phyloP scores from a whole-genome alignment of 2,888 invertebrate genomes.

The Cantharis flavilabris region DNA sequence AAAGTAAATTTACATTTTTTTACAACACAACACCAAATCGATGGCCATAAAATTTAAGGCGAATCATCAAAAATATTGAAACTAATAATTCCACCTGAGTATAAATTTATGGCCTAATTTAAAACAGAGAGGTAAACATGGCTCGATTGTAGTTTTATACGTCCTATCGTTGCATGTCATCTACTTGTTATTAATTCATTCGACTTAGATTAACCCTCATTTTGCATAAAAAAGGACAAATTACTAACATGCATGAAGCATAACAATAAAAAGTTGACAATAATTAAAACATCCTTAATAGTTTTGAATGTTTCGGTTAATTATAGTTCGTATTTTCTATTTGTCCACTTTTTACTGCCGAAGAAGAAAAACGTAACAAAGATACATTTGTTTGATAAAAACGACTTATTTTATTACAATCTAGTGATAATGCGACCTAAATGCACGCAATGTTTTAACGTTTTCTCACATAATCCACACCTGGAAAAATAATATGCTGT shows the following conservation, averaged over 20 bases:
- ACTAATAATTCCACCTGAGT: neutral
- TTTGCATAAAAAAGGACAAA: neutral
- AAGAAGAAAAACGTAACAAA: neutral
- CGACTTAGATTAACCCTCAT: neutral
- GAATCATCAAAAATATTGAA: neutral
- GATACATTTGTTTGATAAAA: neutral
- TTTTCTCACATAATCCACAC: neutral
- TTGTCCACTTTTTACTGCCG: neutral
- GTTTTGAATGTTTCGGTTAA: neutral
- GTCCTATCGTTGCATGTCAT: neutral
- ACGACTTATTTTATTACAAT: neutral
- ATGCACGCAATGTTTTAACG: neutral
- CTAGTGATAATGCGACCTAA: neutral
- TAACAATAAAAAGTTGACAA: neutral
- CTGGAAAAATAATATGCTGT: neutral
- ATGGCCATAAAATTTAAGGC: neutral
- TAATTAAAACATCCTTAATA: neutral
- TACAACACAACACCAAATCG: neutral
- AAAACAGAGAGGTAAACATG: neutral
- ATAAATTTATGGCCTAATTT: neutral
- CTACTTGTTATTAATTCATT: neutral
- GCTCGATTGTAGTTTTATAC: neutral
- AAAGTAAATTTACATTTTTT: neutral
- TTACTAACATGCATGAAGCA: conserved; percentile 2
- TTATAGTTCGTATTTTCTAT: neutral